Conservation (phyloP, 92 coral and sea anemone genomes). For the Zoanthus solanderi region DNA sequence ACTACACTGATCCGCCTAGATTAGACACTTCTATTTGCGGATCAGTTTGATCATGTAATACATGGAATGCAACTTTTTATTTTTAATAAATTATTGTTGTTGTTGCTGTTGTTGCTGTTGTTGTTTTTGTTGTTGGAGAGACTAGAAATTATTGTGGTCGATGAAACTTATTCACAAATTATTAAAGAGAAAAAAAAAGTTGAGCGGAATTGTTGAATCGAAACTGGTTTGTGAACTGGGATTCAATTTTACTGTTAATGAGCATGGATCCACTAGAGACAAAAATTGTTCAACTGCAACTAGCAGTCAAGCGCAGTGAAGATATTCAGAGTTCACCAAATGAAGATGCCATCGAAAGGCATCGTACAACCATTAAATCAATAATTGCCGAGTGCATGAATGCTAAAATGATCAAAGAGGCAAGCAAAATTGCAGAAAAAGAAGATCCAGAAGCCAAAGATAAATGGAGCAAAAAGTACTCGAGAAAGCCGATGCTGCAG, state of each 20-base stretch:
- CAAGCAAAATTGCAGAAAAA: slow-evolving; percentile 12
- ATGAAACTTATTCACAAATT: background rate
- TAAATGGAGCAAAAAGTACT: background rate
- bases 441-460: too few relatives aligned
- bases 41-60: too few relatives aligned
- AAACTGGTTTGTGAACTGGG: background rate
- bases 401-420: slow-evolving; percentile 10
- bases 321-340: too few relatives aligned
- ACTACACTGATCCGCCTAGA: too few relatives aligned
- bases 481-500: background rate
- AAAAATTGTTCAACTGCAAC: slow-evolving; percentile 16
- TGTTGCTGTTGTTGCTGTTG: background rate
- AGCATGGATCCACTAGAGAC: slow-evolving; percentile 6
- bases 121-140: background rate
- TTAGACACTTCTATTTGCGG: too few relatives aligned
- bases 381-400: background rate
- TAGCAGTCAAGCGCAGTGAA: background rate
- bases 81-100: too few relatives aligned
- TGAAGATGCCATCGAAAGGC: too few relatives aligned
- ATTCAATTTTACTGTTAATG: background rate
- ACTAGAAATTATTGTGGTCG: background rate
- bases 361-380: too few relatives aligned
- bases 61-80: too few relatives aligned
- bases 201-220: background rate
- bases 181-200: too few relatives aligned